These are phyloP conservation scores for Caenorhabditis sp. DNA, from an alignment of 2,888 invertebrate species.

Conservation along the genomic window DNA sequence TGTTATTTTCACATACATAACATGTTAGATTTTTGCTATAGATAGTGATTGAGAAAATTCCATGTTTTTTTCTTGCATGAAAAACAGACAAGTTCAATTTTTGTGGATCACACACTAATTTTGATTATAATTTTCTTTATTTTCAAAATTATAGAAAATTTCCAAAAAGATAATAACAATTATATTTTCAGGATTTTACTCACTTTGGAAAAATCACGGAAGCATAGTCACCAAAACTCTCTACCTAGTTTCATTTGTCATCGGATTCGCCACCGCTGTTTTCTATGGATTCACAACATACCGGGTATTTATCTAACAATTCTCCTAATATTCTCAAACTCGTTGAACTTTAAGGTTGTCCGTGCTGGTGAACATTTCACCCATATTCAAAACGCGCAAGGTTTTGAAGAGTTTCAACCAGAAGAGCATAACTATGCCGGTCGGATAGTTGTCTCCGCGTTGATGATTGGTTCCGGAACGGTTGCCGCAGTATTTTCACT, in stretches of 20 bases:
- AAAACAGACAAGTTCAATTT: too few relatives aligned
- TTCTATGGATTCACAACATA: slow-evolving; percentile 70
- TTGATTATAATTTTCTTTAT: too few relatives aligned
- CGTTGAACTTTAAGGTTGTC: slow-evolving; percentile 28
- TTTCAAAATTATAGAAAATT: too few relatives aligned
- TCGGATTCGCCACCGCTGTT: slow-evolving; percentile 64
- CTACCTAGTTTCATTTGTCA: slow-evolving; percentile 62
- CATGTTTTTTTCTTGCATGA: too few relatives aligned
- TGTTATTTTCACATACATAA: too few relatives aligned
- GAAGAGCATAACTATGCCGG: slow-evolving; percentile 62
- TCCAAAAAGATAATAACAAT: too few relatives aligned
- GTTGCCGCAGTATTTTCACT: slow-evolving; percentile 60
- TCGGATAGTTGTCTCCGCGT: slow-evolving; percentile 61
- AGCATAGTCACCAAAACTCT: slow-evolving; percentile 68
- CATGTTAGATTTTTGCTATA: too few relatives aligned
- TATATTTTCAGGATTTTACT: slow-evolving; percentile 55
- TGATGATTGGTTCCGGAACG: slow-evolving; percentile 64
- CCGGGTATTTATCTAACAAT: slow-evolving; percentile 38
- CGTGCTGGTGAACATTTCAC: slow-evolving; percentile 44
- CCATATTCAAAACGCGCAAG: slow-evolving; percentile 34
- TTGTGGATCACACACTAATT: background rate
- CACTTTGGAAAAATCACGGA: slow-evolving; percentile 67
- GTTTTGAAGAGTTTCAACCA: slow-evolving; percentile 57
- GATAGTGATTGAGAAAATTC: too few relatives aligned
- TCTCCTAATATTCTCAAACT: background rate